Percentiles rank a stretch among this genome's conserved stretches.
Conservation (phyloP, 2,797 vertebrate genomes). For the Huso huso region DNA sequence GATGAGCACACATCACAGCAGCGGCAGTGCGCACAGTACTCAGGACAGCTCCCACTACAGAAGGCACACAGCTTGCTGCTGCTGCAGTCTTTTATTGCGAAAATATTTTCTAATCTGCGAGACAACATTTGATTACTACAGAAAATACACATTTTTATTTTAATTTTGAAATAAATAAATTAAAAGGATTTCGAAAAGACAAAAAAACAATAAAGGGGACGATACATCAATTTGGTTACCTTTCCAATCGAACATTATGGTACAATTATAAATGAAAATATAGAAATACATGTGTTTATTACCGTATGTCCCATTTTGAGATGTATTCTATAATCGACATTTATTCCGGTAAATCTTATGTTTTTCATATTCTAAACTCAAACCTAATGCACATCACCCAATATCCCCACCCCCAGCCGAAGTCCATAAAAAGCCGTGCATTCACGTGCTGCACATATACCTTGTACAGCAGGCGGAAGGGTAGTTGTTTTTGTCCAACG, state of each 20-base stretch:
- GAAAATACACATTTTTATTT: no score
- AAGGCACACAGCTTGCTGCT: conserved; percentile 13
- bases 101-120: neutral
- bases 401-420: neutral
- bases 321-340: neutral
- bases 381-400: neutral
- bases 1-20: conserved; percentile 2
- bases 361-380: neutral
- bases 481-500: no score
- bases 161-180: no score
- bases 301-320: neutral
- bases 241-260: no score
- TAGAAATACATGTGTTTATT: neutral
- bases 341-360: neutral
- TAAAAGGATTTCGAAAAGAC: no score
- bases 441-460: no score
- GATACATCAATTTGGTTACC: no score
- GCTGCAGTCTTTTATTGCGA: neutral
- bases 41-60: conserved; percentile 52
- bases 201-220: no score
- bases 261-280: neutral
- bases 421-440: no score
- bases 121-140: neutral
- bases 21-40: conserved; percentile 37
- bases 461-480: no score